Conservation (phyloP, 2,797 vertebrate species). For the Anguilla megastoma region DNA sequence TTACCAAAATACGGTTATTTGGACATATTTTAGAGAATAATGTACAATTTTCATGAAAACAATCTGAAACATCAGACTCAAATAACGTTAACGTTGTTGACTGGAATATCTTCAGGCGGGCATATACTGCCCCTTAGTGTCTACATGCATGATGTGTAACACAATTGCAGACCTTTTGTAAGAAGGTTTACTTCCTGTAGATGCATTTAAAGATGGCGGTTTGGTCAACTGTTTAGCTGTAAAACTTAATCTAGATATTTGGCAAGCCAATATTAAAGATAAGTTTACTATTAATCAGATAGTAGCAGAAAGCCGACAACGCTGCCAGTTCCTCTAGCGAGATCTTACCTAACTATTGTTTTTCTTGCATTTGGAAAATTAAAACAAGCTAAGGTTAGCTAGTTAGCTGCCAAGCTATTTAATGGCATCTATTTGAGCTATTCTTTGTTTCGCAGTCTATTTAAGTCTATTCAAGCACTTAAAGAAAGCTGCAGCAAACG, state of each 20-base stretch:
- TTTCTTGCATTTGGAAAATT: conserved; percentile 15
- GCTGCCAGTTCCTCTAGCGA: neutral
- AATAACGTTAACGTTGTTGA: too few relatives aligned
- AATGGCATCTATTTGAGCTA: neutral
- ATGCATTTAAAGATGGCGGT: conserved; percentile 65
- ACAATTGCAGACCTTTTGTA: too few relatives aligned
- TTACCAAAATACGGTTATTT: too few relatives aligned
- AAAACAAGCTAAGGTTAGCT: conserved; percentile 18
- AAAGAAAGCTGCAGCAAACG: neutral
- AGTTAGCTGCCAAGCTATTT: neutral
- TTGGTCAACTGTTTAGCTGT: neutral
- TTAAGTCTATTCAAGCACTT: neutral
- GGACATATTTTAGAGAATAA: too few relatives aligned
- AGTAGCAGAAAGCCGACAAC: neutral
- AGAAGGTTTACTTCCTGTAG: conserved; percentile 61
- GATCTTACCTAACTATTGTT: too few relatives aligned
- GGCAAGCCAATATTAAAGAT: neutral
- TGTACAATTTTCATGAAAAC: too few relatives aligned
- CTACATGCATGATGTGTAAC: too few relatives aligned
- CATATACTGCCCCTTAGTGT: too few relatives aligned
- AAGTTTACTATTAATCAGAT: neutral
- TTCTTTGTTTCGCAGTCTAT: neutral
- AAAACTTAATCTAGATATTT: neutral
- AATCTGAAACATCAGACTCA: too few relatives aligned
- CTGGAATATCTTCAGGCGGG: too few relatives aligned